phyloP scores from a whole-genome alignment of 2,797 vertebrate species.

The Sciaenops ocellatus region DNA sequence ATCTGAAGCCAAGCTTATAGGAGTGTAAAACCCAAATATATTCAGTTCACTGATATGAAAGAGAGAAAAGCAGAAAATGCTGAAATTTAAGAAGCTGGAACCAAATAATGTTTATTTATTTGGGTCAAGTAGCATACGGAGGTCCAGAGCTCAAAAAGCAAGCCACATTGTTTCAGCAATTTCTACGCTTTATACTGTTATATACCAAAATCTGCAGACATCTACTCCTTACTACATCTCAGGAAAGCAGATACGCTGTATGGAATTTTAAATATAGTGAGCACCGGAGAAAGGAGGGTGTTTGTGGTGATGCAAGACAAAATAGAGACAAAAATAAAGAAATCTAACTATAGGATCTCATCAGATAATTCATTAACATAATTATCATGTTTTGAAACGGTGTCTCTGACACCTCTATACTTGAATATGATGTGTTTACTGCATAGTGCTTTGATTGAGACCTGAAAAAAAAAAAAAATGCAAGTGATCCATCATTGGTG shows the following conservation, averaged over 20 bases:
- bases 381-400: background rate
- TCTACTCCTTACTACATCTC: background rate
- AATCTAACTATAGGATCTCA: background rate
- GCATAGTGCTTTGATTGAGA: background rate
- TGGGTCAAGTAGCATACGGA: background rate
- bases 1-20: background rate
- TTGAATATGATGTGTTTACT: background rate
- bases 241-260: background rate
- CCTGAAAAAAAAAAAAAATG: background rate
- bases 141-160: background rate
- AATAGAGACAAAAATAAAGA: background rate
- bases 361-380: background rate
- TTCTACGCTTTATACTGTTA: background rate
- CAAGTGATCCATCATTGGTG: background rate
- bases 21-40: background rate
- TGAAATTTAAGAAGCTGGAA: background rate
- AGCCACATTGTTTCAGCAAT: background rate
- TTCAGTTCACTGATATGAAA: background rate
- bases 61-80: background rate
- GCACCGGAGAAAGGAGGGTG: background rate
- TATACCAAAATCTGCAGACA: background rate
- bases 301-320: constrained; percentile 20
- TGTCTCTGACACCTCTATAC: background rate
- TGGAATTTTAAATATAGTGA: constrained; percentile 2
- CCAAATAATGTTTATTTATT: background rate